Evolutionary conservation across 2,797 vertebrate species (phyloP).

Genomic region (Danio jaintianensis): DNA sequence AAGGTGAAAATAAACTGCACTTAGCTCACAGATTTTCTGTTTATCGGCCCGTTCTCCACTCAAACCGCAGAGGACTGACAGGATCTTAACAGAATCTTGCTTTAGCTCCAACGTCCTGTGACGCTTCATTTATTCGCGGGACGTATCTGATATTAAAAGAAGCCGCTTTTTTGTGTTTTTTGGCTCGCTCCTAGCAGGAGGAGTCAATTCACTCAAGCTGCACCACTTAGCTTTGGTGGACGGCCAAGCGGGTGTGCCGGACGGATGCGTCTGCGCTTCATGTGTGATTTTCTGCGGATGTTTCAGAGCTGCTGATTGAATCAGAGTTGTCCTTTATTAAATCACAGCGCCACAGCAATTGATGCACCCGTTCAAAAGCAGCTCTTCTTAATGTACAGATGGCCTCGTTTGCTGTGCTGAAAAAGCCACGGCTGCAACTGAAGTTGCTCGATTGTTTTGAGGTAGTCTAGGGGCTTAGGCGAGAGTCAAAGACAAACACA

Average conservation of each 20-base stretch:
- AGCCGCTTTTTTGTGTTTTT: conserved; percentile 30
- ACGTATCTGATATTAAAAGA: conserved; percentile 31
- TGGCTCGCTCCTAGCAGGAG: conserved; percentile 19
- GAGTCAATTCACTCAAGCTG: conserved; percentile 50
- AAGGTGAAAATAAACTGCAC: conserved; percentile 66
- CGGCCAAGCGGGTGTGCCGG: conserved; percentile 54
- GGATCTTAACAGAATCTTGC: conserved; percentile 48
- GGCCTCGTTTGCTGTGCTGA: conserved; percentile 16
- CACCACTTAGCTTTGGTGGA: conserved; percentile 57
- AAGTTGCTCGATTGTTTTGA: conserved; percentile 30
- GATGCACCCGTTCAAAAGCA: conserved; percentile 37
- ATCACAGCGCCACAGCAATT: conserved; percentile 50
- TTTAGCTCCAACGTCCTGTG: conserved; percentile 26
- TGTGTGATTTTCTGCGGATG: conserved; percentile 59
- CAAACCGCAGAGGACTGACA: conserved; percentile 37
- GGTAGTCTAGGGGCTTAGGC: conserved; percentile 15
- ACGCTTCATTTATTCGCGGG: conserved; percentile 23
- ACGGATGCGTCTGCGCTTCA: conserved; percentile 47
- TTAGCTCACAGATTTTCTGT: conserved; percentile 57
- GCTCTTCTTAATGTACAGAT: conserved; percentile 45
- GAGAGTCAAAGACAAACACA: conserved; percentile 26
- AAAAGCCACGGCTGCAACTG: conserved; percentile 25
- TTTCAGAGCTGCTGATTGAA: conserved; percentile 51
- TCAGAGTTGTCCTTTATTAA: conserved; percentile 46
- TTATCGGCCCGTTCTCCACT: conserved; percentile 55